phyloP scores from a whole-genome alignment of 2,888 invertebrate species.

The Helobdella robusta region DNA sequence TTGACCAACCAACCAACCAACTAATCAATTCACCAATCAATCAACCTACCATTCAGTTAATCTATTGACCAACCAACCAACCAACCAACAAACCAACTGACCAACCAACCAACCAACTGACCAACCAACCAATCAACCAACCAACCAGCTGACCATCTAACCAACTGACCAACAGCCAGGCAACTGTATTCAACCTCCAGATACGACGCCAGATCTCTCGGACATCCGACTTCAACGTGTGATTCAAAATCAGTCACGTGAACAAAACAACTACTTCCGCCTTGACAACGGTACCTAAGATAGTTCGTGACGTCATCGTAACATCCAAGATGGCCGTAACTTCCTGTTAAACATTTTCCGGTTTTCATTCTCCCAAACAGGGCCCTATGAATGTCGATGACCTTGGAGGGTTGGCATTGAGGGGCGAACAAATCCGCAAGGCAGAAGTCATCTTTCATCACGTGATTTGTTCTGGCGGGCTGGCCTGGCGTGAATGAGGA shows the following conservation, averaged over 20 bases:
- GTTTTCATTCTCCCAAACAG: constrained; percentile 5
- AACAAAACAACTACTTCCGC: constrained; percentile 4
- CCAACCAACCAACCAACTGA: too few relatives aligned
- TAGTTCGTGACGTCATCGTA: constrained; percentile 11
- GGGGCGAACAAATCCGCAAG: background rate
- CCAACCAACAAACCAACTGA: too few relatives aligned
- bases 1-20: too few relatives aligned
- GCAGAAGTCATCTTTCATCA: constrained; percentile 8
- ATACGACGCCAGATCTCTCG: constrained; percentile 13
- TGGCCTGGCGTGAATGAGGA: too few relatives aligned
- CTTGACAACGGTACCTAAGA: background rate
- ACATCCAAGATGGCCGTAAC: constrained; percentile 19
- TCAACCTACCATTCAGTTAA: too few relatives aligned
- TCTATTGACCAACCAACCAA: too few relatives aligned
- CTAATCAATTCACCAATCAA: too few relatives aligned
- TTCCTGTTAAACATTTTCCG: constrained; percentile 4
- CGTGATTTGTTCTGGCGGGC: too few relatives aligned
- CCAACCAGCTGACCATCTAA: too few relatives aligned
- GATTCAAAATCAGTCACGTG: constrained; percentile 6
- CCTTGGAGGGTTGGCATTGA: background rate
- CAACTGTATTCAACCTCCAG: constrained; percentile 17
- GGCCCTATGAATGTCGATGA: background rate
- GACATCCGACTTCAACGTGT: background rate
- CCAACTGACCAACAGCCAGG: constrained; percentile 5
- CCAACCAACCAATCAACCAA: too few relatives aligned